These are phyloP conservation scores for Parnassius smintheus DNA, from an alignment of 2,888 invertebrate species.

Conservation along the genomic window DNA sequence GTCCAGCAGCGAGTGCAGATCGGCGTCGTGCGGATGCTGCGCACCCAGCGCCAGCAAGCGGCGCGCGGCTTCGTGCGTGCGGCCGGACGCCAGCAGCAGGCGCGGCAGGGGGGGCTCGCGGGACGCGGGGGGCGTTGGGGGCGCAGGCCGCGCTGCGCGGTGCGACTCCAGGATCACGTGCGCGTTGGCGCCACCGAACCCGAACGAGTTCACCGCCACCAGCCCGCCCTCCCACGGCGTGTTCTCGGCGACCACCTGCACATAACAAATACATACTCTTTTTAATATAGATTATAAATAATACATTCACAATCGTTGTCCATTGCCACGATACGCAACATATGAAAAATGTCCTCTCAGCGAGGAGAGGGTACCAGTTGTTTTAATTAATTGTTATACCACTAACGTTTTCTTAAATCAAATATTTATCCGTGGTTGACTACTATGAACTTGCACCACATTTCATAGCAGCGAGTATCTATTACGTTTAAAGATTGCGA, in stretches of 20 bases:
- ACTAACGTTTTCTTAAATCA: too few relatives aligned
- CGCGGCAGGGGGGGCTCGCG: conserved; percentile 81
- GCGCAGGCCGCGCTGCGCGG: conserved; percentile 74
- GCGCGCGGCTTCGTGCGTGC: conserved; percentile 90
- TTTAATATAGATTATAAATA: too few relatives aligned
- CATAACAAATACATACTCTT: too few relatives aligned
- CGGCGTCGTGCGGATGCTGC: conserved; percentile 83
- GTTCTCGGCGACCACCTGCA: conserved; percentile 89
- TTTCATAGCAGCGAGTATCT: too few relatives aligned
- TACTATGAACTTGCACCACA: too few relatives aligned
- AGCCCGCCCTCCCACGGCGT: conserved; percentile 95
- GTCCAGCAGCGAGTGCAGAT: conserved; percentile 88
- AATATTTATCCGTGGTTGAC: too few relatives aligned
- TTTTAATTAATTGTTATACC: too few relatives aligned
- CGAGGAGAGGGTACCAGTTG: too few relatives aligned
- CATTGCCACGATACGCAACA: too few relatives aligned
- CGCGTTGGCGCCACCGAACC: conserved; percentile 99
- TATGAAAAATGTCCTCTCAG: too few relatives aligned
- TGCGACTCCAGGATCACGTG: conserved; percentile 92
- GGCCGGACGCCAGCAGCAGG: conserved; percentile 89
- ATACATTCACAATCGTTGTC: too few relatives aligned
- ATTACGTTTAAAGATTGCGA: too few relatives aligned
- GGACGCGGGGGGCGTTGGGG: conserved; percentile 70
- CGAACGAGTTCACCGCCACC: conserved; percentile 97
- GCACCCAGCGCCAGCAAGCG: conserved; percentile 83